phyloP scores from a whole-genome alignment of 2,888 invertebrate genomes.

The Fabriciana adippe region DNA sequence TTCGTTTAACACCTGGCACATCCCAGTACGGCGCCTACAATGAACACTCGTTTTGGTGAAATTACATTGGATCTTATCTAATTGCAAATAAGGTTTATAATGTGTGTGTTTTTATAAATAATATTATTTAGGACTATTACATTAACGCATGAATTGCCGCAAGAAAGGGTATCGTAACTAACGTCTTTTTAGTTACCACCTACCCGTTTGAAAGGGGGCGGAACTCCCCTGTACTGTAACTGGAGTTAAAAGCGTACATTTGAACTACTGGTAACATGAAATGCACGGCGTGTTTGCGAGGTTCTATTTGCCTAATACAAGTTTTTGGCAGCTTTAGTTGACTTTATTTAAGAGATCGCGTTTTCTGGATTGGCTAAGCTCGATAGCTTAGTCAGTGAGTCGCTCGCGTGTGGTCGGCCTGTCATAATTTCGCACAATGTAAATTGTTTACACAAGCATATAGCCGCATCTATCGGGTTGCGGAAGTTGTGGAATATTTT shows the following conservation, averaged over 20 bases:
- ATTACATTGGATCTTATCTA: constrained; percentile 16
- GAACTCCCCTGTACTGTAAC: constrained; percentile 10
- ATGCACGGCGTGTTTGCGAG: not conserved
- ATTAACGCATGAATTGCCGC: constrained; percentile 20
- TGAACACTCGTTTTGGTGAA: constrained; percentile 4
- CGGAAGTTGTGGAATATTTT: constrained; percentile 60
- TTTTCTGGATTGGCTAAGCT: constrained; percentile 3
- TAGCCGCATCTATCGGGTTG: constrained; percentile 41
- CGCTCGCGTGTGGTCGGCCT: constrained; percentile 26
- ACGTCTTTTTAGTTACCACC: constrained; percentile 19
- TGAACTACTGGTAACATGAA: not conserved
- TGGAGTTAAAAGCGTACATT: constrained; percentile 2
- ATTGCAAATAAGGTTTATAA: constrained; percentile 23
- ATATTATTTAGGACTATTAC: constrained; percentile 25
- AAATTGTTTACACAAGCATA: constrained; percentile 55
- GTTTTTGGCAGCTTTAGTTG: not conserved
- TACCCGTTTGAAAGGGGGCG: constrained; percentile 10
- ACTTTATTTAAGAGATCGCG: not conserved
- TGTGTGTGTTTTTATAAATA: constrained; percentile 3
- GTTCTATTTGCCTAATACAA: not conserved
- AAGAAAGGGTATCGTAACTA: constrained; percentile 17
- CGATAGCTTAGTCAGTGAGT: constrained; percentile 1
- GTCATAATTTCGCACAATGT: constrained; percentile 44
- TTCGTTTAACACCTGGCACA: constrained; percentile 40
- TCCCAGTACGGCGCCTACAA: constrained; percentile 37